Conservation (phyloP, 2,888 invertebrate species). For the Ceratothoa steindachneri region DNA sequence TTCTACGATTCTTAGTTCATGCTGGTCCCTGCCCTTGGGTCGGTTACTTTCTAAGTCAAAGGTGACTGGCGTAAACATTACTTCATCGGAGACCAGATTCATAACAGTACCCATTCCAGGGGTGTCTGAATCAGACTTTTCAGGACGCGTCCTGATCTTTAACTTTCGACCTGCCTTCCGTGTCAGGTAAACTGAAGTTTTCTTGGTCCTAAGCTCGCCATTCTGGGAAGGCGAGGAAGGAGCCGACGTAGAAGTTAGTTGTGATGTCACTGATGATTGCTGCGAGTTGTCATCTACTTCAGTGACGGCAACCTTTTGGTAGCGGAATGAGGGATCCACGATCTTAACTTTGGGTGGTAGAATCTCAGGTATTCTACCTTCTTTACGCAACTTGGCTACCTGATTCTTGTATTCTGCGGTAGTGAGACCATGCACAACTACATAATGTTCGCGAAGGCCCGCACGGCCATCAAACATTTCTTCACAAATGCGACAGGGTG, state of each 20-base stretch:
- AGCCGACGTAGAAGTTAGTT: not conserved
- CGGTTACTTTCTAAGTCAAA: constrained; percentile 21
- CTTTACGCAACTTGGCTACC: constrained; percentile 42
- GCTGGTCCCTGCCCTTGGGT: constrained; percentile 39
- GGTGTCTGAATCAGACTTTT: not conserved
- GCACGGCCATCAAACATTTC: constrained; percentile 40
- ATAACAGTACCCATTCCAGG: constrained; percentile 1
- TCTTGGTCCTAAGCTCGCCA: not conserved
- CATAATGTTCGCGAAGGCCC: constrained; percentile 41
- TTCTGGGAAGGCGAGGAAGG: not conserved
- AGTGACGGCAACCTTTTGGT: not conserved
- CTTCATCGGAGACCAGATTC: constrained; percentile 4
- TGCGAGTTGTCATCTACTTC: not conserved
- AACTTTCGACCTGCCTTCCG: not conserved
- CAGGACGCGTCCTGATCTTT: not conserved
- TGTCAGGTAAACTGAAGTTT: not conserved
- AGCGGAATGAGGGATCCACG: constrained; percentile 39
- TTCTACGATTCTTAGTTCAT: constrained; percentile 44
- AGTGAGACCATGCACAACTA: constrained; percentile 34
- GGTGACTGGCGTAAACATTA: constrained; percentile 21
- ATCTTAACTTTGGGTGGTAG: constrained; percentile 44
- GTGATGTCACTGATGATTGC: not conserved
- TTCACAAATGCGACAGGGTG: constrained; percentile 44
- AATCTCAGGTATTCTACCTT: constrained; percentile 43
- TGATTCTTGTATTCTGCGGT: constrained; percentile 40